Evolutionary conservation across 2,797 vertebrate genomes (phyloP), one percentile per base, ranked within the genome.

Genomic region (Chloroceryle amazona): DNA sequence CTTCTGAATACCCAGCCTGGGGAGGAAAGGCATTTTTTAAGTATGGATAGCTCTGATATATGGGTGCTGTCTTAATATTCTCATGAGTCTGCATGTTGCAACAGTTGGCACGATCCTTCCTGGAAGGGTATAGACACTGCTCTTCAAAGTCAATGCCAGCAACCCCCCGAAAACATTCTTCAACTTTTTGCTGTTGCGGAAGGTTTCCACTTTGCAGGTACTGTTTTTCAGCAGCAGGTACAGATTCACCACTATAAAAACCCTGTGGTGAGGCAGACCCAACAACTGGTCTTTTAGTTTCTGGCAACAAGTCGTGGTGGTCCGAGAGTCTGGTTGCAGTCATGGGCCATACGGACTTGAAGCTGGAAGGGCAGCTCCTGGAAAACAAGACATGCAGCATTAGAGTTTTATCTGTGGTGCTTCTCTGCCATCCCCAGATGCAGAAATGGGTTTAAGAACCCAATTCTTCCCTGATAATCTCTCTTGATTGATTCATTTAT

Each of bases 261-360:
- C 96, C 95, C 93, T 98, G 98, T 58, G 97, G 97, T 66, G 98
- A 87, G 89, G 98, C 97, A 68, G 95, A 65, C 70, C 98, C 88
- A 75, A 96, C 98, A 55, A 96, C 85, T 41, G 98, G 98, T 46
- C 97, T 97, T 98, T 98, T 98, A 37, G 91, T 76, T 81, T 99
- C 99, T 78, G 98, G 97, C 90, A 98, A 82, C 89, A 98, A 96
- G 84, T 98, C 98, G 18, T 99, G 98, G 57, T 98, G 98, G 81
- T 98, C 98, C 83, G 98, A 88, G 68, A 98, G 97, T 91, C 95
- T 98, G 93, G 91, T 60, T 13, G 98, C 88, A n/a, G 98, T 98
- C 90, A 98, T 87, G 79, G 99, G 98, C 99, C 99, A 99, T 57
- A 98, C 85, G 9, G 98, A 97, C 92, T 98, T 99, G 97, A 98